A percentile compares a stretch with the other conserved stretches of the same genome.
These are phyloP conservation scores for Aptenodytes forsteri DNA, from an alignment of 2,113 vertebrate species.

Conservation along the genomic window DNA sequence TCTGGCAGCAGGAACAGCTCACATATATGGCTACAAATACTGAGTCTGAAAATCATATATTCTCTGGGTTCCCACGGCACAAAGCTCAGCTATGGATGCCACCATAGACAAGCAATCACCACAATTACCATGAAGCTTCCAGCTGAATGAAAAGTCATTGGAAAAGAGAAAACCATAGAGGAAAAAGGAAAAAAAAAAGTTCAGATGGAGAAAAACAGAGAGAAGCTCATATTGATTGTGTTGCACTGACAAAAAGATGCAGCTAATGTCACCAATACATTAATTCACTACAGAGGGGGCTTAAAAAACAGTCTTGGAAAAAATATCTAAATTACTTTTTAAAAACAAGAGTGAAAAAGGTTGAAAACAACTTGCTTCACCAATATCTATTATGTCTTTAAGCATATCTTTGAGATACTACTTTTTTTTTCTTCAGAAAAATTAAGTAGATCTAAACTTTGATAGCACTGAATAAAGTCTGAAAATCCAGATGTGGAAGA, in stretches of 20 bases:
- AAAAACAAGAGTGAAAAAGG: not conserved
- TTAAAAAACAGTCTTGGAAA: not conserved
- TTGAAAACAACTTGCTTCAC: not conserved
- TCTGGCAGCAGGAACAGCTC: slow-evolving; percentile 59
- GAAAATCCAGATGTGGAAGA: not conserved
- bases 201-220: not conserved
- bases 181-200: not conserved
- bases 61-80: slow-evolving; percentile 54
- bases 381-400: not conserved
- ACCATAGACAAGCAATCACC: not conserved
- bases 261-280: not conserved
- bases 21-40: not conserved
- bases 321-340: not conserved
- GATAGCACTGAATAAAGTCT: not conserved
- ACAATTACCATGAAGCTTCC: slow-evolving; percentile 2
- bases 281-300: not conserved
- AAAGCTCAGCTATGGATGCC: slow-evolving; percentile 22
- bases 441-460: not conserved
- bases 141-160: slow-evolving; percentile 38
- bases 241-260: not conserved
- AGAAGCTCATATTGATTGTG: not conserved
- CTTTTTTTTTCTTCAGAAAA: not conserved
- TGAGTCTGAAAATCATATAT: slow-evolving; percentile 32
- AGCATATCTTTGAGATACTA: not conserved
- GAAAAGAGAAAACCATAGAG: slow-evolving; percentile 15